phyloP scores from a whole-genome alignment of 2,113 vertebrate genomes.

The Eclectus roratus region DNA sequence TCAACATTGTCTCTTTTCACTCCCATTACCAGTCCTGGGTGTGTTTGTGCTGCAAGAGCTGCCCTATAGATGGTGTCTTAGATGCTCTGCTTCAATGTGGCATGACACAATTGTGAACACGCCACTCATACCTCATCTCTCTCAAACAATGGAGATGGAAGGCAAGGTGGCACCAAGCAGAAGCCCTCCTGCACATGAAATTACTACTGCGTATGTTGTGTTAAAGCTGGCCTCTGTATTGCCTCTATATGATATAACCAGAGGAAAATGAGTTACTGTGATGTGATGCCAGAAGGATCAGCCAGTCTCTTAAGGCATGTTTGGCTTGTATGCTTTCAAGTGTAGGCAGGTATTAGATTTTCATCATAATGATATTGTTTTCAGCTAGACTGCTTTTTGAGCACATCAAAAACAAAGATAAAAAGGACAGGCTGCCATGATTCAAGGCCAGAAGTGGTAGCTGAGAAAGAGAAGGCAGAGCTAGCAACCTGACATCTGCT shows the following conservation, averaged over 20 bases:
- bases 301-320: background rate
- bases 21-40: background rate
- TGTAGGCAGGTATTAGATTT: background rate
- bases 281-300: background rate
- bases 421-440: background rate
- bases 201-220: background rate
- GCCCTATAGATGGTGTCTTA: accelerated
- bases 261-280: background rate
- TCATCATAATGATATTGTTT: background rate
- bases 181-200: background rate
- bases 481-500: background rate
- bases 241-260: background rate
- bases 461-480: background rate
- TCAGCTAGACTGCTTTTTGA: background rate
- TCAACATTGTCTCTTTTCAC: background rate
- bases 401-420: background rate
- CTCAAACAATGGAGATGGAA: background rate
- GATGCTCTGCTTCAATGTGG: background rate
- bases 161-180: background rate
- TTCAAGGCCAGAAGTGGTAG: background rate
- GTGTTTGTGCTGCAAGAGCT: accelerated
- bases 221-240: background rate
- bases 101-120: accelerated
- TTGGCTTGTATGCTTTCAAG: background rate
- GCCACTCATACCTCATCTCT: background rate